Base-by-base conservation (phyloP, 2,888 invertebrate species). In the Dasysyrphus albostriatus region DNA sequence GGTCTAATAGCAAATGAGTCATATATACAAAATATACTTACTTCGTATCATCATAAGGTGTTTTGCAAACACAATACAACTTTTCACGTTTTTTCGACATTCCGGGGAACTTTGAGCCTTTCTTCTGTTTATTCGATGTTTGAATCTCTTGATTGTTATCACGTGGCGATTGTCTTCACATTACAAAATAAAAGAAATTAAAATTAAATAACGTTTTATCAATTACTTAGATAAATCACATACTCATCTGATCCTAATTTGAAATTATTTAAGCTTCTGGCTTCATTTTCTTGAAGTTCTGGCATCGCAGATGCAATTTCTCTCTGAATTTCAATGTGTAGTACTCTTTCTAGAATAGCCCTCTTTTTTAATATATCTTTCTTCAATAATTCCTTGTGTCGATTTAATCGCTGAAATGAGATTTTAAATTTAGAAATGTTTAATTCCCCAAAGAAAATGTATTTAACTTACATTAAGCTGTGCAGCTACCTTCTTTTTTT, bases 21-120 rank as follows among this genome's bases (percentile, higher is more conserved):
- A n/a, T n/a, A n/a, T n/a, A 12, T 24, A 49, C 42, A 5, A 49
- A 47, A n/a, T 24, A 2, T 12, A 74, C 94, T 93, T 91, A 98
- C 97, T 98, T 98, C 16, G 98, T 96, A 90, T 98, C 97, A 92
- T 99, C 98, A 91, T 99, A 99, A 5, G 98, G 98, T 56, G 97
- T 98, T 91, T 97, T 95, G 91, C 99, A 99, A 73, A 98, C 93
- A 91, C 99, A 99, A 90, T 98, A 96, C 2, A 98, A 94, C 91
- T 97, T 97, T 90, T 97, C 97, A 90, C 96, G 96, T 90, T 95
- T 92, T 74, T 90, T 95, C 63, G 88, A 83, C 51, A 89, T 29
- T n/a, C 77, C 74, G 8, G 87, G 72, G 29, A 74, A 82, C 9
- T 82, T 87, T 0, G 81, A 61, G 78, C 83, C 24, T 88, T 88